phyloP scores from a whole-genome alignment of 1,140 invertebrate genomes.

The Hylaeus volcanicus region DNA sequence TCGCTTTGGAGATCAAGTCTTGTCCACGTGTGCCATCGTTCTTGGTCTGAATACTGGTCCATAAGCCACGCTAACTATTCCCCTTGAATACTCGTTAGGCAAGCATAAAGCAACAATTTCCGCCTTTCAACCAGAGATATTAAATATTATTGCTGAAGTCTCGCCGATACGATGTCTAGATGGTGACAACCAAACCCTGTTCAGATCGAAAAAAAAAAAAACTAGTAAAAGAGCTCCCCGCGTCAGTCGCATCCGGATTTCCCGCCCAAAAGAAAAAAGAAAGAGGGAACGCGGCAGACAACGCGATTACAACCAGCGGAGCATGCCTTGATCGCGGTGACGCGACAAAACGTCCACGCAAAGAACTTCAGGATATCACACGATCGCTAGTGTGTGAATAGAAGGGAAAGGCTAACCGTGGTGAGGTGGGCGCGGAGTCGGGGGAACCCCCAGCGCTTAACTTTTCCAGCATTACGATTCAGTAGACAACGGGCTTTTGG shows the following conservation, averaged over 20 bases:
- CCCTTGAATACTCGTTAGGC: too few species aligned
- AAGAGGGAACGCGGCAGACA: background rate
- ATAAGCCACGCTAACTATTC: too few species aligned
- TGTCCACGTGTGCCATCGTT: too few species aligned
- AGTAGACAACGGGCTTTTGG: constrained; percentile 32
- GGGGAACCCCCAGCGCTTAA: background rate
- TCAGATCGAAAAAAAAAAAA: too few species aligned
- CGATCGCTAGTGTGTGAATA: constrained; percentile 1
- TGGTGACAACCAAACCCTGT: too few species aligned
- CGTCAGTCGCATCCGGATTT: background rate
- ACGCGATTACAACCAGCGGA: constrained; percentile 13
- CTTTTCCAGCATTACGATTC: constrained; percentile 50
- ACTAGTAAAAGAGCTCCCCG: too few species aligned
- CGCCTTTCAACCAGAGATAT: too few species aligned
- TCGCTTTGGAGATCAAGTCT: too few species aligned
- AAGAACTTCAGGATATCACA: constrained; percentile 31
- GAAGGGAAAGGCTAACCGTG: background rate
- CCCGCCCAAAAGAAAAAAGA: background rate
- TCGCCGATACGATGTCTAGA: too few species aligned
- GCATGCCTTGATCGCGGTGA: constrained; percentile 11
- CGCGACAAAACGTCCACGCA: constrained; percentile 28
- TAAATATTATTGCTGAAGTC: too few species aligned
- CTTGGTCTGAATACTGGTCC: too few species aligned
- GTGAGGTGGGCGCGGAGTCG: background rate
- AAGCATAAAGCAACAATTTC: too few species aligned